Percentiles rank a stretch among this genome's conserved stretches.
Evolutionary conservation across 2,888 invertebrate species (phyloP).

Genomic region (Baccha elongata): DNA sequence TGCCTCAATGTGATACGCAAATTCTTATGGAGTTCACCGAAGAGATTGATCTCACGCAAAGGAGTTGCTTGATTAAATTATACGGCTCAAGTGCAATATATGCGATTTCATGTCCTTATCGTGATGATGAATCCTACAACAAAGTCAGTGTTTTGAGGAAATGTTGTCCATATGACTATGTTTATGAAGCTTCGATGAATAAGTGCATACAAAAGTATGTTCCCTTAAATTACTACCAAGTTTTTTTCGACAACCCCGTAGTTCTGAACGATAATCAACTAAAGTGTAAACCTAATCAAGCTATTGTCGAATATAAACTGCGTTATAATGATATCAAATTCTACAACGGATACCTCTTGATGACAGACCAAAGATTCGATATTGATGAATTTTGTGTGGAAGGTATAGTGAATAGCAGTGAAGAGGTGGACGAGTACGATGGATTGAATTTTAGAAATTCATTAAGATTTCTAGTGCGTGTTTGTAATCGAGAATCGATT

Average conservation of each 20-base stretch:
- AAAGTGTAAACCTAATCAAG: conserved; percentile 76
- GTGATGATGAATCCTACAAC: conserved; percentile 60
- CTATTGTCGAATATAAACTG: conserved; percentile 79
- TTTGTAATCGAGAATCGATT: conserved; percentile 75
- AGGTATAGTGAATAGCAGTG: conserved; percentile 74
- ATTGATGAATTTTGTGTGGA: conserved; percentile 79
- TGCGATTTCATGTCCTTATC: conserved; percentile 74
- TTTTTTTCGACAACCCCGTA: conserved; percentile 76
- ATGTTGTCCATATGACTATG: conserved; percentile 79
- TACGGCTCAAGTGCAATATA: conserved; percentile 75
- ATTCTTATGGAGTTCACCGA: conserved; percentile 43
- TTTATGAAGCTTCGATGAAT: conserved; percentile 75
- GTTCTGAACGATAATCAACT: conserved; percentile 77
- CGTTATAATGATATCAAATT: conserved; percentile 75
- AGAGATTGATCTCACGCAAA: conserved; percentile 28
- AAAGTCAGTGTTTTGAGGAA: conserved; percentile 78
- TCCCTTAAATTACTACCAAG: conserved; percentile 75
- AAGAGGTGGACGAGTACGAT: conserved; percentile 50
- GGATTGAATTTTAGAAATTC: conserved; percentile 41
- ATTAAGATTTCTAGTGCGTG: conserved; percentile 75
- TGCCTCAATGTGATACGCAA: conserved; percentile 60
- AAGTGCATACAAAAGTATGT: conserved; percentile 75
- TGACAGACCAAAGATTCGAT: conserved; percentile 74
- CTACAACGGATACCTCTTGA: conserved; percentile 73
- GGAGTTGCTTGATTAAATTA: conserved; percentile 75